phyloP scores from a whole-genome alignment of 2,888 invertebrate species.

The Homarus gammarus region DNA sequence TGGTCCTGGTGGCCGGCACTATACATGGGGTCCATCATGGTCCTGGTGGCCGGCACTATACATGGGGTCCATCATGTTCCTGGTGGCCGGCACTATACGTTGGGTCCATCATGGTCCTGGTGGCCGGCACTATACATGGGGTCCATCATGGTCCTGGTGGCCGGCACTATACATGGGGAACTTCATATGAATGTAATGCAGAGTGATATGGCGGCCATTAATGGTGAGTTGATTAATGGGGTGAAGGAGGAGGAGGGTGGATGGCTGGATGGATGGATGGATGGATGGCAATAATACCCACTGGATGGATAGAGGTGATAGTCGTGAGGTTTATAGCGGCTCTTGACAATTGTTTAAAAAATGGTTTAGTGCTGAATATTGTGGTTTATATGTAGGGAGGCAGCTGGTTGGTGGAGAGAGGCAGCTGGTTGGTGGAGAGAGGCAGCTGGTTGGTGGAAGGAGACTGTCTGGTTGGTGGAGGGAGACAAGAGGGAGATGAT shows the following conservation, averaged over 20 bases:
- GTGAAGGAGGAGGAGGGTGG: neutral
- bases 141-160: too few species aligned
- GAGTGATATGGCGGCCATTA: neutral
- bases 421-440: neutral
- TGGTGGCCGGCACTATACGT: too few species aligned
- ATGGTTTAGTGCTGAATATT: neutral
- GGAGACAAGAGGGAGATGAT: neutral
- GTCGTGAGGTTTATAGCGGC: neutral
- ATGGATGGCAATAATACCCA: neutral
- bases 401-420: neutral
- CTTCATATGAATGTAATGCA: neutral
- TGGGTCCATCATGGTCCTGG: too few species aligned
- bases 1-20: too few species aligned
- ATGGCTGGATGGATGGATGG: too few species aligned
- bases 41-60: too few species aligned
- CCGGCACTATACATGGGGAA: too few species aligned
- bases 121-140: too few species aligned
- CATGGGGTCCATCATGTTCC: too few species aligned
- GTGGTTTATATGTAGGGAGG: neutral
- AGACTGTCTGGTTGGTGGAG: too few species aligned
- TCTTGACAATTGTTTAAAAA: neutral
- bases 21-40: too few species aligned
- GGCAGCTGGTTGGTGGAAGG: neutral
- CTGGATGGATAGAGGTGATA: neutral
- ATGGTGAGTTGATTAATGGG: neutral